A percentile compares a stretch with the other conserved stretches of the same genome.
phyloP scores from a whole-genome alignment of 2,888 invertebrate genomes.

The Coenonympha glycerion region DNA sequence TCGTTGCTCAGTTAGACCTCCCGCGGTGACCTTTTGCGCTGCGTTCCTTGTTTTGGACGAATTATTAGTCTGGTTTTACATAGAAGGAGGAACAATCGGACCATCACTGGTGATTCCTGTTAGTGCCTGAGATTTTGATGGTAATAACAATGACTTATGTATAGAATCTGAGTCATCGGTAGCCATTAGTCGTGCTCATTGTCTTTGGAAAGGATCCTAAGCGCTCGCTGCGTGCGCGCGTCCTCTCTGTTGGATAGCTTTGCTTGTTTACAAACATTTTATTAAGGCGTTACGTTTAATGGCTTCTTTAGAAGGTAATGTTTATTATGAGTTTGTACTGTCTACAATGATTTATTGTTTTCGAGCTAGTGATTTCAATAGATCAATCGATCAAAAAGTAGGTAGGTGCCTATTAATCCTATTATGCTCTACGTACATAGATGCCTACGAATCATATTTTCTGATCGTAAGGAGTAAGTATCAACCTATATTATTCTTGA shows the following conservation, averaged over 20 bases:
- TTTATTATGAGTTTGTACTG: constrained; percentile 53
- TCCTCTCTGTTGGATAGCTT: constrained; percentile 65
- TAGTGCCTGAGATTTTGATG: constrained; percentile 46
- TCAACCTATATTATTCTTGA: no score
- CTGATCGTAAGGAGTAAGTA: no score
- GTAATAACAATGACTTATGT: constrained; percentile 66
- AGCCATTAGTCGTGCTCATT: constrained; percentile 58
- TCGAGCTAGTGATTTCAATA: neutral
- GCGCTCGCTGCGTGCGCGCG: constrained; percentile 38
- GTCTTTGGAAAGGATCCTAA: constrained; percentile 47
- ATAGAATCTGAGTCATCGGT: constrained; percentile 66
- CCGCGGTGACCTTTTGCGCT: constrained; percentile 63
- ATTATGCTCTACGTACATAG: no score
- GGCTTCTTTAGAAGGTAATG: constrained; percentile 65
- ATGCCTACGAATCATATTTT: no score
- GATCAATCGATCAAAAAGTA: neutral
- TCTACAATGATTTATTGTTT: constrained; percentile 49
- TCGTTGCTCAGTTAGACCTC: constrained; percentile 52
- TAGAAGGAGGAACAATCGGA: constrained; percentile 61
- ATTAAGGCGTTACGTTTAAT: constrained; percentile 70
- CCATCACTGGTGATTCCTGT: constrained; percentile 69
- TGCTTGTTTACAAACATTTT: constrained; percentile 75
- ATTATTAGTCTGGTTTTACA: constrained; percentile 74
- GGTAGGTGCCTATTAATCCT: neutral
- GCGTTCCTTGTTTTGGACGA: constrained; percentile 66